Evolutionary conservation across 2,888 invertebrate genomes (phyloP).

Genomic region (Neoaliturus tenellus): DNA sequence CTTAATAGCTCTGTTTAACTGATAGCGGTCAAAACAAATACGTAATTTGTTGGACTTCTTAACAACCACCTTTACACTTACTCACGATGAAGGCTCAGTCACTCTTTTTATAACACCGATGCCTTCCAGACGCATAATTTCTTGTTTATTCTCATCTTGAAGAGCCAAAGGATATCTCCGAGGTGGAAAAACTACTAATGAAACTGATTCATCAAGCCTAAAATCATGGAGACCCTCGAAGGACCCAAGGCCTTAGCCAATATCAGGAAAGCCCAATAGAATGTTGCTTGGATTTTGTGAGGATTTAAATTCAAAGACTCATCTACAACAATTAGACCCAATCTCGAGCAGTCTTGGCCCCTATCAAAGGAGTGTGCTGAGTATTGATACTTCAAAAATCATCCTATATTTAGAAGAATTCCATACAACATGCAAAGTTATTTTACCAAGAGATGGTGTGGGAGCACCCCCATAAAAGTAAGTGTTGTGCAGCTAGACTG

Average conservation of each 20-base stretch:
- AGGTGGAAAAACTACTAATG: not conserved
- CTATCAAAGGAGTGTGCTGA: no score
- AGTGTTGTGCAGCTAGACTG: no score
- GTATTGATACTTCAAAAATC: no score
- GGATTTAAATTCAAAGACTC: not conserved
- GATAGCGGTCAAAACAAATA: not conserved
- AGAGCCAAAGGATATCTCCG: not conserved
- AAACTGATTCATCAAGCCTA: not conserved
- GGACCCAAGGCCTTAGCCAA: not conserved
- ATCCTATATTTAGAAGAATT: no score
- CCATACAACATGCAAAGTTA: no score
- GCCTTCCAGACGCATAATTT: conserved; percentile 1
- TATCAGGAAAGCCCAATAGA: not conserved
- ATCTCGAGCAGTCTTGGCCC: not conserved
- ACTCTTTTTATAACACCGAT: not conserved
- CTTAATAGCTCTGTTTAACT: no score
- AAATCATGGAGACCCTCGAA: not conserved
- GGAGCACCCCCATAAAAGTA: not conserved
- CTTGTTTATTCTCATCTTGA: not conserved
- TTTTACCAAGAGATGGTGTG: no score
- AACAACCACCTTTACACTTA: not conserved
- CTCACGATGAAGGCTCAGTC: conserved; percentile 13
- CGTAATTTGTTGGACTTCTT: not conserved
- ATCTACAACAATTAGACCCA: not conserved
- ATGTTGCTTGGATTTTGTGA: not conserved